Evolutionary conservation across 1,140 invertebrate genomes (phyloP).

Genomic region (Heliconius eleuchia): DNA sequence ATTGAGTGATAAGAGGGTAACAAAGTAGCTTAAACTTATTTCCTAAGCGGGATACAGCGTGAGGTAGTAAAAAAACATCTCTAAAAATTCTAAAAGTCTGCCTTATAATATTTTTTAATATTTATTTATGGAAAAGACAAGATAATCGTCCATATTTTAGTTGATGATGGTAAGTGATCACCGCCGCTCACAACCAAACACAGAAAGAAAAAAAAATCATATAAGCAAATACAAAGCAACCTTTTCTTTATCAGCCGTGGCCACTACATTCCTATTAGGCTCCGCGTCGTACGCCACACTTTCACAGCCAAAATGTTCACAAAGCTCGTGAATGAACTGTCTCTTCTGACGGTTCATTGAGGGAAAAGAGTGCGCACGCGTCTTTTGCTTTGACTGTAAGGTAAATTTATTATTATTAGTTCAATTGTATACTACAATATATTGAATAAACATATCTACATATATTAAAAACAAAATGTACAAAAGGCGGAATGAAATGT

Average conservation of each 20-base stretch:
- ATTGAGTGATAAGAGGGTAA: too few species aligned
- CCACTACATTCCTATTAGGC: constrained; percentile 96
- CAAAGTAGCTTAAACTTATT: too few species aligned
- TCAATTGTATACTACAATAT: too few species aligned
- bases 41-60: too few species aligned
- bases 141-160: too few species aligned
- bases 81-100: too few species aligned
- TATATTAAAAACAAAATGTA: too few species aligned
- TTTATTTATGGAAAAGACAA: too few species aligned
- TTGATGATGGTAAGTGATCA: not conserved
- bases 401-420: constrained; percentile 22
- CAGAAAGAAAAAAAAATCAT: not conserved
- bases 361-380: constrained; percentile 93
- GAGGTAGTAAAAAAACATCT: too few species aligned
- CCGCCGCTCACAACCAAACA: not conserved
- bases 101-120: too few species aligned
- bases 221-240: constrained; percentile 61
- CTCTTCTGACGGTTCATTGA: constrained; percentile 96
- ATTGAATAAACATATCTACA: too few species aligned
- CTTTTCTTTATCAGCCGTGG: constrained; percentile 92
- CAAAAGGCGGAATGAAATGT: too few species aligned
- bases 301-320: constrained; percentile 96
- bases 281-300: constrained; percentile 96
- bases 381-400: constrained; percentile 89
- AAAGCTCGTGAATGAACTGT: constrained; percentile 95